Evolutionary conservation across 2,888 invertebrate genomes (phyloP), one percentile per base, ranked within the genome.

Genomic region (Polietes domitor): DNA sequence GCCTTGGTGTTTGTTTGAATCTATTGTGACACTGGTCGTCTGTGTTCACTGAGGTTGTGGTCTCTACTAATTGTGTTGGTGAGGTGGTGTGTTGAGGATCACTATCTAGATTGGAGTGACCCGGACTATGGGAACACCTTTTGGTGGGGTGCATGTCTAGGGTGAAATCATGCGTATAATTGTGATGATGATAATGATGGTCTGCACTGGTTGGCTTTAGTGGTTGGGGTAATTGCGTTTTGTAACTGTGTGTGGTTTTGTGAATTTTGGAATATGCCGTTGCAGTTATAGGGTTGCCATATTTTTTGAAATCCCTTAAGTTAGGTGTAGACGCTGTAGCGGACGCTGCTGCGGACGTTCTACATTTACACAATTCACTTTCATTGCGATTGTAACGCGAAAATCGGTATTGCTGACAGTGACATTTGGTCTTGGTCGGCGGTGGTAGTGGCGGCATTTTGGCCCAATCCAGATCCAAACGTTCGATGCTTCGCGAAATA

Each of bases 391-490:
- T 1, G 21, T 21, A 43, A 21, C 5, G 2, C 21, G 68, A 68
- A 24, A 24, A 21, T 41, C 68, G 41, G 2, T 58, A 79, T 0
- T 86, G 82, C 85, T 87, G 87, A 87, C 87, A 88, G 82, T 86
- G 81, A 71, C 82, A 83, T 72, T 61, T 85, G 74, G 68, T 37
- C 70, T 70, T 80, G 32, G 63, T 80, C 74, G 78, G 83, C 86
- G 80, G 85, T 12, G 90, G 89, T 80, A 90, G 63, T 43, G 91
- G 91, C 7, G 88, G 89, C 87, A 90, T 90, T 87, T 91, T 91
- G 55, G 90, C 89, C 87, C 90, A 82, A 80, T 91, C 88, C 77
- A 82, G 81, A 26, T 89, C 87, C 80, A 90, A 85, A 7, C 90
- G 88, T 73, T 89, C 88, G 61, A 90, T 91, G 82, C 90, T 91